Percentiles rank a stretch among this genome's conserved stretches.
Evolutionary conservation across 2,113 vertebrate genomes (phyloP).

Genomic region (Callipepla californica): DNA sequence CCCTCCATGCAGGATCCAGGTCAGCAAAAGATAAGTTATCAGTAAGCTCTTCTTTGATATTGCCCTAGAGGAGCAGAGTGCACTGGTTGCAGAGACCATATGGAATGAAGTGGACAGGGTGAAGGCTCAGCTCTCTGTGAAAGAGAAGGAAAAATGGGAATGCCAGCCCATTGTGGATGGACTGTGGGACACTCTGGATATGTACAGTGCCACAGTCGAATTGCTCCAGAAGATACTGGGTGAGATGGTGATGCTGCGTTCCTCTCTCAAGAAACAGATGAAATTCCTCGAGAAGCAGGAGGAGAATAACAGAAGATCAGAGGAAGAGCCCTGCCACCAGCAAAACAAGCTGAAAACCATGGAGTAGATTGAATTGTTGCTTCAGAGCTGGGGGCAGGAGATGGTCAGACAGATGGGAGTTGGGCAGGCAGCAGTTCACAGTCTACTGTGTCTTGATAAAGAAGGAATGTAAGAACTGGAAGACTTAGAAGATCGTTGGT

Average conservation of each 20-base stretch:
- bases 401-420: slow-evolving; percentile 95
- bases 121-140: too few relatives aligned
- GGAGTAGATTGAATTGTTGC: slow-evolving; percentile 87
- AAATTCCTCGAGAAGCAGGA: slow-evolving; percentile 90
- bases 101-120: slow-evolving; percentile 67
- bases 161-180: slow-evolving; percentile 82
- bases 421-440: slow-evolving; percentile 89
- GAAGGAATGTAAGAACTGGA: slow-evolving; percentile 96
- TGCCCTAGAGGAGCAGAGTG: slow-evolving; percentile 80
- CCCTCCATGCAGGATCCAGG: slow-evolving; percentile 72
- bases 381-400: slow-evolving; percentile 92
- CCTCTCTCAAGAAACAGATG: slow-evolving; percentile 94
- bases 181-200: slow-evolving; percentile 87
- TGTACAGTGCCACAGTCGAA: slow-evolving; percentile 86
- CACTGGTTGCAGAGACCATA: slow-evolving; percentile 86
- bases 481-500: slow-evolving; percentile 83
- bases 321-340: slow-evolving; percentile 87
- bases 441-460: slow-evolving; percentile 96
- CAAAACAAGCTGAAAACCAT: slow-evolving; percentile 86
- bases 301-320: slow-evolving; percentile 84
- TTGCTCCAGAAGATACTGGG: slow-evolving; percentile 80
- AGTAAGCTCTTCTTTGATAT: slow-evolving; percentile 93
- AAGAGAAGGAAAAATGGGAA: slow-evolving; percentile 89
- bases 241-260: slow-evolving; percentile 88
- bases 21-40: slow-evolving; percentile 91